Conservation (phyloP, 2,113 vertebrate species). For the Aviceda subcristata region DNA sequence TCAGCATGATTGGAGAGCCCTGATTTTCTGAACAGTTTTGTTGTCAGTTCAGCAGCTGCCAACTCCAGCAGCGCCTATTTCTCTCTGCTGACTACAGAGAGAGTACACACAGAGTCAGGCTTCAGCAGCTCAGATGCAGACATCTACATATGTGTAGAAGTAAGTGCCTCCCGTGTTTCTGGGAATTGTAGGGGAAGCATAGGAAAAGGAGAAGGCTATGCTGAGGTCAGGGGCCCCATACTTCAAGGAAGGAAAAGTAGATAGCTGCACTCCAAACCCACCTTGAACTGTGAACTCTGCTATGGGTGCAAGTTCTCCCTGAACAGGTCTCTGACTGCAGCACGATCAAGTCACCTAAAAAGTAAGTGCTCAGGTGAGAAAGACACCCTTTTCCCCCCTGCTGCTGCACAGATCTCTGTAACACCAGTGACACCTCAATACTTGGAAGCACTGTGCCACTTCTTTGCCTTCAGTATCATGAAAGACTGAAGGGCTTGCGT, state of each 20-base stretch:
- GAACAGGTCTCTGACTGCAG: neutral
- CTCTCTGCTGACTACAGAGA: neutral
- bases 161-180: neutral
- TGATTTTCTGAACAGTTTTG: neutral
- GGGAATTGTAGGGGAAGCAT: neutral
- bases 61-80: neutral
- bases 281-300: neutral
- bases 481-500: neutral
- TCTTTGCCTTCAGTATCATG: neutral
- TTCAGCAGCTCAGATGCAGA: neutral
- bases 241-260: neutral
- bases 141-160: fast-evolving
- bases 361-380: neutral
- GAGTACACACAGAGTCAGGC: neutral
- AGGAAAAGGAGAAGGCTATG: neutral
- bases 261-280: neutral
- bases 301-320: neutral
- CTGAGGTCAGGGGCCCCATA: neutral
- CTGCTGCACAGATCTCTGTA: neutral
- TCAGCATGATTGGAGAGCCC: neutral
- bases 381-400: neutral
- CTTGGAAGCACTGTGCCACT: neutral
- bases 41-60: neutral
- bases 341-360: neutral
- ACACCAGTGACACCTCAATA: neutral